Evolutionary conservation across 2,113 vertebrate genomes (phyloP).

Genomic region (Apaloderma vittatum): DNA sequence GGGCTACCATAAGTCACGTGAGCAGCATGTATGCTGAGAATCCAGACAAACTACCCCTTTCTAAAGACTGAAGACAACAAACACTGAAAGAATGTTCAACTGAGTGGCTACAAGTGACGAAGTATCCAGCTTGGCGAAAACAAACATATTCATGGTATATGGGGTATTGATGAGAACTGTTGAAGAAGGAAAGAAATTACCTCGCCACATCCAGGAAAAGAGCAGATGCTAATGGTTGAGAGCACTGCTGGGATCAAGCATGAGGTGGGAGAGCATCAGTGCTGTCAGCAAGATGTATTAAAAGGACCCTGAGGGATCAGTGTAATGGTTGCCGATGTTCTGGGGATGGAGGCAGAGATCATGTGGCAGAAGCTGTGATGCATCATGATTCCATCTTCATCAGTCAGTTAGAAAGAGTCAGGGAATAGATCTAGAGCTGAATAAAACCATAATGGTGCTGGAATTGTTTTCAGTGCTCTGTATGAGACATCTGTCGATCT

Average conservation of each 20-base stretch:
- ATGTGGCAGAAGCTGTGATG: background rate
- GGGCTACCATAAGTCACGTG: background rate
- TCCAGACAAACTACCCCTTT: background rate
- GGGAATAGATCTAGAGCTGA: background rate
- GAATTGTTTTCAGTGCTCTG: background rate
- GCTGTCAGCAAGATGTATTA: background rate
- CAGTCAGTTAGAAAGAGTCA: background rate
- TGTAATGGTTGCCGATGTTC: background rate
- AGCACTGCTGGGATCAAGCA: background rate
- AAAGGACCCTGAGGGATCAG: background rate
- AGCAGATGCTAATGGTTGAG: background rate
- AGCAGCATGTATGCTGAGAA: background rate
- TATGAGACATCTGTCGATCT: conserved; percentile 4
- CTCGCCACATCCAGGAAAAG: background rate
- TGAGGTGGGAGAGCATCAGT: background rate
- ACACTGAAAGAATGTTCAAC: background rate
- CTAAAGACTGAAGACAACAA: background rate
- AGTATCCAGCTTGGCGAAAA: background rate
- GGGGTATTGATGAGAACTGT: background rate
- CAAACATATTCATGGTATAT: background rate
- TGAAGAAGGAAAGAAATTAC: background rate
- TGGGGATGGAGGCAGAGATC: background rate
- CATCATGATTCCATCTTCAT: background rate
- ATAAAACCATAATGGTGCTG: background rate
- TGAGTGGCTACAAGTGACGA: background rate